These are phyloP conservation scores for Hypolimnas misippus DNA, from an alignment of 2,888 invertebrate genomes.

Conservation along the genomic window DNA sequence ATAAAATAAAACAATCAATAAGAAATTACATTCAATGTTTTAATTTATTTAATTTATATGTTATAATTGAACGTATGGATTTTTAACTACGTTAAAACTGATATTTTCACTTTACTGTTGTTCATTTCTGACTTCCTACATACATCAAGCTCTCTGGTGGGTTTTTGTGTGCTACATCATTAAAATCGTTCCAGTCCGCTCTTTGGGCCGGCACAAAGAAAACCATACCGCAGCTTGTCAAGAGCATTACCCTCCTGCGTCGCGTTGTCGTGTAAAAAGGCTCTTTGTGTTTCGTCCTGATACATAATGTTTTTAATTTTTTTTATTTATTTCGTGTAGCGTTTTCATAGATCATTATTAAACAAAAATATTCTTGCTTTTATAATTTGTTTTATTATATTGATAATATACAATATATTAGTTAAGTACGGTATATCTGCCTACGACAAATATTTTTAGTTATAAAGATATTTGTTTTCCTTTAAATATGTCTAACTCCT, in stretches of 20 bases:
- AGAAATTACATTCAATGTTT: too few relatives aligned
- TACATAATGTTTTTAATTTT: conserved; percentile 9
- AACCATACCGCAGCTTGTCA: conserved; percentile 33
- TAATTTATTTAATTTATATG: too few relatives aligned
- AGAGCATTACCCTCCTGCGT: conserved; percentile 29
- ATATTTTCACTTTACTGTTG: background rate
- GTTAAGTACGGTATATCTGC: too few relatives aligned
- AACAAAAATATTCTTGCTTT: too few relatives aligned
- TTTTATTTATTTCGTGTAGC: too few relatives aligned
- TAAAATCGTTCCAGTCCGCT: conserved; percentile 30
- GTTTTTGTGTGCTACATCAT: conserved; percentile 33
- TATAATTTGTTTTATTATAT: too few relatives aligned
- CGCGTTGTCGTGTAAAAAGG: conserved; percentile 9
- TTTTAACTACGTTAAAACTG: background rate
- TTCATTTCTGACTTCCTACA: conserved; percentile 1
- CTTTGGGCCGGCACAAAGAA: conserved; percentile 27
- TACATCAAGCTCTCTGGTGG: conserved; percentile 17
- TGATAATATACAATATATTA: too few relatives aligned
- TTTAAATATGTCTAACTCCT: too few relatives aligned
- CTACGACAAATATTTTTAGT: too few relatives aligned
- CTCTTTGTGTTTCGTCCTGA: conserved; percentile 17
- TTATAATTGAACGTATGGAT: background rate
- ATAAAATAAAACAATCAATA: too few relatives aligned
- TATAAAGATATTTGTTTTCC: too few relatives aligned
- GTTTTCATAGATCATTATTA: too few relatives aligned